Percentiles rank a stretch among this genome's conserved stretches.
Conservation (phyloP, 2,797 vertebrate species). For the Pitangus sulphuratus region DNA sequence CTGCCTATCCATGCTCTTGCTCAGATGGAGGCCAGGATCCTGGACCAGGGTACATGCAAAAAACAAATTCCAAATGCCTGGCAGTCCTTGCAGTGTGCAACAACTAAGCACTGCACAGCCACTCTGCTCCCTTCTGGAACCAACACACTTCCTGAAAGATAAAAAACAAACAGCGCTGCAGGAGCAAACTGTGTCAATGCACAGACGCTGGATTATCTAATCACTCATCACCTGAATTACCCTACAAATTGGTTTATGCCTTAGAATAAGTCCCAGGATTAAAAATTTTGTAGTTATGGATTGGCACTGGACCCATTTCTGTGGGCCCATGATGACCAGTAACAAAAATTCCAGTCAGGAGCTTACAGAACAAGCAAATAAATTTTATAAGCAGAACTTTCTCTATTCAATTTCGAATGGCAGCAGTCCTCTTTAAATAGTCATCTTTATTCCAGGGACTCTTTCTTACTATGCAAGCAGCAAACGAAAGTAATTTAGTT, state of each 20-base stretch:
- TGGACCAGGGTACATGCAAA: neutral
- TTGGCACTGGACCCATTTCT: neutral
- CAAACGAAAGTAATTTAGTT: conserved; percentile 28
- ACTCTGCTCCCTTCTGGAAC: neutral
- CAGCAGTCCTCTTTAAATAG: conserved; percentile 9
- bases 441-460: neutral
- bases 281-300: neutral
- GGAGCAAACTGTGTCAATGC: neutral
- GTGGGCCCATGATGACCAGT: neutral
- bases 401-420: neutral
- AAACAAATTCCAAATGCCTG: neutral
- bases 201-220: neutral
- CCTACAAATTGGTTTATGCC: neutral
- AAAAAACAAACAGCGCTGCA: neutral
- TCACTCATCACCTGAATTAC: neutral
- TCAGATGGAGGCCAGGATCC: neutral
- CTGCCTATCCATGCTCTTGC: neutral
- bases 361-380: neutral
- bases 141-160: neutral
- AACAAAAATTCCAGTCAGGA: neutral
- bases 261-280: neutral
- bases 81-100: neutral
- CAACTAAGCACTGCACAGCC: neutral
- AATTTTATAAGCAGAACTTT: neutral
- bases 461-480: neutral